These are phyloP conservation scores for Caenorhabditis sp. DNA, from an alignment of 2,888 invertebrate species.

Conservation along the genomic window DNA sequence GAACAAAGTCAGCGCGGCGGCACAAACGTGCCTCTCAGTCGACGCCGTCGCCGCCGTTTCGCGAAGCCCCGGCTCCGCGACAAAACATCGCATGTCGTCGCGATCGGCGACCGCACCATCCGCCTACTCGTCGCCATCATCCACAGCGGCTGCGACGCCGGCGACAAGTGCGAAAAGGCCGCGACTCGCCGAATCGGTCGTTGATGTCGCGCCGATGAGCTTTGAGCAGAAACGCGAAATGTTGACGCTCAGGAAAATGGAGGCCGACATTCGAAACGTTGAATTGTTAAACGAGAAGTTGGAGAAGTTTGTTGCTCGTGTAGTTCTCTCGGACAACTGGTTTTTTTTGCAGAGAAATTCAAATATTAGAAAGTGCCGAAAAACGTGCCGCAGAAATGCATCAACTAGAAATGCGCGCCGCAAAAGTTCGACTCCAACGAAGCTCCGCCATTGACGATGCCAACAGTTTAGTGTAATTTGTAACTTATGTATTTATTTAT, in stretches of 20 bases:
- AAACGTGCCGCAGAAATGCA: constrained; percentile 26
- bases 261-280: constrained; percentile 26
- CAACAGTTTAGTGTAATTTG: constrained; percentile 4
- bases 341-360: constrained; percentile 38
- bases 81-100: constrained; percentile 4
- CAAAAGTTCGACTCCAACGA: constrained; percentile 26
- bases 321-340: no score
- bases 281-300: constrained; percentile 40
- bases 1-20: constrained; percentile 6
- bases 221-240: constrained; percentile 34
- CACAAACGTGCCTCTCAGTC: constrained; percentile 22
- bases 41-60: constrained; percentile 8
- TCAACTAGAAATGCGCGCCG: constrained; percentile 29
- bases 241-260: constrained; percentile 25
- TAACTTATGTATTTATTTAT: background rate
- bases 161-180: constrained; percentile 15
- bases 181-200: background rate
- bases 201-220: constrained; percentile 2
- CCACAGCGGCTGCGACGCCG: constrained; percentile 5
- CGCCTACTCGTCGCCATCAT: constrained; percentile 28
- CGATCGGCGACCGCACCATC: constrained; percentile 38
- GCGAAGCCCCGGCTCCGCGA: background rate
- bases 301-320: constrained; percentile 26
- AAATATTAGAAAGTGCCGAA: constrained; percentile 23
- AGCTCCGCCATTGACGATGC: constrained; percentile 38